Base-by-base conservation (phyloP, 2,888 invertebrate genomes). In the Tubulanus polymorphus region DNA sequence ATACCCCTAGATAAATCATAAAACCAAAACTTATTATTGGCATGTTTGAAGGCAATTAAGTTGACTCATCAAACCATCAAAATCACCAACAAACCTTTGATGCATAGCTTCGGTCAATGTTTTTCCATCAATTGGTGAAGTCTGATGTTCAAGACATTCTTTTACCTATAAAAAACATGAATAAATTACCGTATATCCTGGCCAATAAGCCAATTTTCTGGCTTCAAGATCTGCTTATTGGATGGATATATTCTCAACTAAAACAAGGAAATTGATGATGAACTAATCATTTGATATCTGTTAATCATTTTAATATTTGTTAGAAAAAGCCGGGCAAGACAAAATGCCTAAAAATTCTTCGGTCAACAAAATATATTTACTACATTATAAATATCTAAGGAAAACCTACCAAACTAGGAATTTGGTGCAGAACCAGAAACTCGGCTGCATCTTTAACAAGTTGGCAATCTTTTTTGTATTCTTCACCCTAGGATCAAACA, bases 381-480 rank as follows among this genome's bases (percentile, higher is more conserved):
- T 12, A 35, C 12, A 35, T 12, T 12, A 35, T 12, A 35, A n/a
- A n/a, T 12, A 35, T 12, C 35, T 35, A 35, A 12, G n/a, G n/a
- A 32, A n/a, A 18, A 82, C 89, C 86, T 79, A 91, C 91, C 79
- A 96, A 93, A 53, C 89, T 88, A 0, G 97, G 97, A 72, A 99
- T 91, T 82, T 97, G 97, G 62, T 90, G 88, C 15, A 90, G 87
- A 49, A 97, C 85, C 64, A 99, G 81, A 82, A 95, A 97, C 66
- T 95, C 93, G 0, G 95, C 93, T 0, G 94, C 96, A 79, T 96
- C 96, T 77, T 91, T 90, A 1, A 97, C 91, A 6, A 96, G 83
- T 65, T 91, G 89, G 56, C 91, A 85, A 78, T 97, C 94, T 74
- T 88, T 89, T 62, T n/a, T n/a, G n/a, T n/a, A n/a, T n/a, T n/a